These are phyloP conservation scores for Drosophila mercatorum DNA, from an alignment of 2,888 invertebrate species.

Conservation along the genomic window DNA sequence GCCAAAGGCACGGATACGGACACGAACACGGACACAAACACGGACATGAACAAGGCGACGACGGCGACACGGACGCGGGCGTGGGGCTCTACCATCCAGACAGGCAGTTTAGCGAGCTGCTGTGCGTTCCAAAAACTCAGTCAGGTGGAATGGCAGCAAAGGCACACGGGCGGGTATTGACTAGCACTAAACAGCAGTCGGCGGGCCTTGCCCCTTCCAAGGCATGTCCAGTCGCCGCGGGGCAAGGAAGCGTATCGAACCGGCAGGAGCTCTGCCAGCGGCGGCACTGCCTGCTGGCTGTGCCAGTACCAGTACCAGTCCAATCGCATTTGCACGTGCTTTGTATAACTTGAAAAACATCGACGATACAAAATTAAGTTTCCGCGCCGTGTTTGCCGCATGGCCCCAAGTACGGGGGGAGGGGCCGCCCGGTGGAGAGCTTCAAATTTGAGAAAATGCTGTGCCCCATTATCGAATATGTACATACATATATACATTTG, in stretches of 20 bases:
- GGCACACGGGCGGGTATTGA: slow-evolving; percentile 30
- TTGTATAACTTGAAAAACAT: slow-evolving; percentile 51
- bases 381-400: slow-evolving; percentile 39
- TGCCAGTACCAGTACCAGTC: slow-evolving; percentile 28
- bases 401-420: background rate
- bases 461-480: slow-evolving; percentile 23
- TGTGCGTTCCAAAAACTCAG: slow-evolving; percentile 65
- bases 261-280: slow-evolving; percentile 9
- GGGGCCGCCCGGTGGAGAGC: background rate
- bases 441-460: slow-evolving; percentile 40
- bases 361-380: slow-evolving; percentile 65
- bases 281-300: slow-evolving; percentile 24
- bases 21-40: background rate
- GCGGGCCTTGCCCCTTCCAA: background rate
- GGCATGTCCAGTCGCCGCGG: slow-evolving; percentile 3
- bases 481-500: slow-evolving; percentile 38
- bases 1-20: slow-evolving; percentile 3
- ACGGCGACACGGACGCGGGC: background rate
- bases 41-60: background rate
- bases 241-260: slow-evolving; percentile 34
- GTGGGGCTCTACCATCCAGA: slow-evolving; percentile 1
- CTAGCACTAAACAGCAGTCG: slow-evolving; percentile 34
- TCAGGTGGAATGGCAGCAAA: slow-evolving; percentile 56
- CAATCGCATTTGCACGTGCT: slow-evolving; percentile 54
- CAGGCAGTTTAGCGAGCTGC: slow-evolving; percentile 43